Evolutionary conservation across 2,113 vertebrate species (phyloP), one percentile per base, ranked within the genome.

Genomic region (Rynchops niger): DNA sequence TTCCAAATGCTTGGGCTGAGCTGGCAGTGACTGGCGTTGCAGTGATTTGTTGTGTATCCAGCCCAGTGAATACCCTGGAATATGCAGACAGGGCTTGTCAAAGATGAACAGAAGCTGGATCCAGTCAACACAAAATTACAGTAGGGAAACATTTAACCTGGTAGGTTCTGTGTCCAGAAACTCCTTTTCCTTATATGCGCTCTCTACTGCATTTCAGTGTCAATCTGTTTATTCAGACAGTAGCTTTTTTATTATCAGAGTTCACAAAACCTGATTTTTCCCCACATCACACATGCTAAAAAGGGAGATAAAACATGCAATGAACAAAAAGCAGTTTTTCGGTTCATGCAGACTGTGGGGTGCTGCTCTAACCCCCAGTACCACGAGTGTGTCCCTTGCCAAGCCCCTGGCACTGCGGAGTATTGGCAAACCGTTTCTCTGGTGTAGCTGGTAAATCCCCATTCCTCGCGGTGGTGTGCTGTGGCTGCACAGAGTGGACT

Each of bases 401-500:
- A 61, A 52, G 27, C 36, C 59, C 42, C 73, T 36, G 22, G 45
- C 29, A 23, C 53, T 18, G 53, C 27, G 3, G 38, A 30, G 23
- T 45, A 11, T 45, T 47, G 43, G 55, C 43, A 42, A 61, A 30
- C 29, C 47, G 4, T n/a, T 40, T 53, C 34, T 66, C 34, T 23
- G 29, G 52, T 9, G 40, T 19, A 56, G 22, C 49, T 26, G 12
- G 4, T 29, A 6, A 47, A 50, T 50, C 11, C 34, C 25, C 47
- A 4, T 55, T 38, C 43, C 14, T 22, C 14, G 1, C 2, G 18
- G n/a, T 65, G 12, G n/a, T 9, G 40, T 2, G 20, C 22, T 14
- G 22, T 25, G 12, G 53, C 1, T 9, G 15, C 22, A 9, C 25
- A 9, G 43, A 9, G 29, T 14, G 56, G 50, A 27, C 12, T 42